phyloP scores from a whole-genome alignment of 2,113 vertebrate species.

The Ctenomys sociabilis region DNA sequence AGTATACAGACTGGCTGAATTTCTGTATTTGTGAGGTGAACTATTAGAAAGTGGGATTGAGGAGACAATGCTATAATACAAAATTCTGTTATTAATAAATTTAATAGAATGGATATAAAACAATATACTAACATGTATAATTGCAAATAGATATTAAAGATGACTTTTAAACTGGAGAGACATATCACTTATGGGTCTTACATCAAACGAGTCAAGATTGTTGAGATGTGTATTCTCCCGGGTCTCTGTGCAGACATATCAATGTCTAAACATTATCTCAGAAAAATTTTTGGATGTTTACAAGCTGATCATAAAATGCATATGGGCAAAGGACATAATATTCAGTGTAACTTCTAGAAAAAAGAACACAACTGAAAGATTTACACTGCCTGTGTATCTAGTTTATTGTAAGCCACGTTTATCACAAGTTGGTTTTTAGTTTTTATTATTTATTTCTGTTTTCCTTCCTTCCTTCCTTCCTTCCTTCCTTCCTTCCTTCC shows the following conservation, averaged over 20 bases:
- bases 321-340: neutral
- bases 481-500: too few species aligned
- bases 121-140: neutral
- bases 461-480: too few species aligned
- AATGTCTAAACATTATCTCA: neutral
- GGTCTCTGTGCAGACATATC: neutral
- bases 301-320: neutral
- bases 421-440: neutral
- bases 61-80: neutral
- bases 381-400: neutral
- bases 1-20: slow-evolving; percentile 11
- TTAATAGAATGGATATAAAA: neutral
- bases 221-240: neutral
- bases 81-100: slow-evolving; percentile 9
- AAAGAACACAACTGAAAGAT: neutral
- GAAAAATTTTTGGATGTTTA: neutral
- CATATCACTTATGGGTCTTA: neutral
- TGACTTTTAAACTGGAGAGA: neutral
- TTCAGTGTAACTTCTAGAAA: neutral
- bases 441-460: too few species aligned
- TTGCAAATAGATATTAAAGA: neutral
- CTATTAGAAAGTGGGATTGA: slow-evolving; percentile 36
- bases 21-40: slow-evolving; percentile 6
- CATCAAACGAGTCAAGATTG: neutral
- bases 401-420: neutral